Percentiles rank a stretch among this genome's conserved stretches.
Evolutionary conservation across 1,140 invertebrate species (phyloP).

Genomic region (Caenorhabditis tropicalis): DNA sequence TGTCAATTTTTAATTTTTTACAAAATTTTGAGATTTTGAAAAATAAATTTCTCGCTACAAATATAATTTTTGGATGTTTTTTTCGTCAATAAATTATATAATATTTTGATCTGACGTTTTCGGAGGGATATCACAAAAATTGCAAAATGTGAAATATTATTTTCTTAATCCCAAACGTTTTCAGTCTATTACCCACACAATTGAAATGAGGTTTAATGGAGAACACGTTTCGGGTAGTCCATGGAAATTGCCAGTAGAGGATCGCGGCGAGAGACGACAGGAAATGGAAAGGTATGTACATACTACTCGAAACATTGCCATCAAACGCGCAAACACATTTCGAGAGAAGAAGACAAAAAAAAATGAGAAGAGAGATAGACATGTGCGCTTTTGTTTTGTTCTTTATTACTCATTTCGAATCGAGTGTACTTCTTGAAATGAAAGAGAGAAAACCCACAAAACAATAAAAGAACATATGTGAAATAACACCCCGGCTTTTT

Average conservation of each 20-base stretch:
- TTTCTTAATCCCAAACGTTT: no score
- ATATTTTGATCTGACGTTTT: no score
- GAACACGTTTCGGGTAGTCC: slow-evolving; percentile 76
- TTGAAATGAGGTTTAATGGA: slow-evolving; percentile 95
- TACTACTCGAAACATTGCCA: slow-evolving; percentile 36
- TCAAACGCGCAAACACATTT: not conserved
- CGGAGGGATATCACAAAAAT: not conserved
- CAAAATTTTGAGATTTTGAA: not conserved
- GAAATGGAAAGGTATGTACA: slow-evolving; percentile 40
- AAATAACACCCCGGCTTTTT: not conserved
- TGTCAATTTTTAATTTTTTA: no score
- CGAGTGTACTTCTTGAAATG: not conserved
- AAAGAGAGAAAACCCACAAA: not conserved
- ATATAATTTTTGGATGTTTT: no score
- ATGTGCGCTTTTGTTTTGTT: not conserved
- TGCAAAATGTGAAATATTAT: not conserved
- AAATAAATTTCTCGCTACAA: no score
- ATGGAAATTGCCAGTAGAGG: slow-evolving; percentile 52
- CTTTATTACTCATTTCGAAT: slow-evolving; percentile 9
- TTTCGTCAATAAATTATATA: no score
- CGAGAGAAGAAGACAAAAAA: not conserved
- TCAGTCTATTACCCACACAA: slow-evolving; percentile 80
- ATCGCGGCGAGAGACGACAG: slow-evolving; percentile 37
- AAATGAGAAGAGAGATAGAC: not conserved
- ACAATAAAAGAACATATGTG: slow-evolving; percentile 15